A percentile compares a stretch with the other conserved stretches of the same genome.
These are phyloP conservation scores for Drosophila kohkoa DNA, from an alignment of 1,140 invertebrate genomes.

Conservation along the genomic window DNA sequence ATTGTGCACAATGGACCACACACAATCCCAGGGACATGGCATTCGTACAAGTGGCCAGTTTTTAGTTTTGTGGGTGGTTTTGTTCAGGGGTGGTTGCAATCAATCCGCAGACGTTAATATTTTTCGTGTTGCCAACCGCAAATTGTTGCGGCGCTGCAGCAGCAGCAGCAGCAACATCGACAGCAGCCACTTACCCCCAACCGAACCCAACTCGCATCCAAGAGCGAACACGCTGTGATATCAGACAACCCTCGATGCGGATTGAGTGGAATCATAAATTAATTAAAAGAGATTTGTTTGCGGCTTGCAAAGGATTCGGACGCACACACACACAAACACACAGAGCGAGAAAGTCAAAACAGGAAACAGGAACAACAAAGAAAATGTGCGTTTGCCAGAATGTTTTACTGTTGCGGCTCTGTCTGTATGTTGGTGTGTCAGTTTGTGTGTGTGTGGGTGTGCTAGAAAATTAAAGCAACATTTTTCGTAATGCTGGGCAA, in stretches of 20 bases:
- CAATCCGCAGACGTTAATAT: conserved; percentile 84
- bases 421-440: background rate
- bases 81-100: conserved; percentile 57
- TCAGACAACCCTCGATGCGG: conserved; percentile 77
- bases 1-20: conserved; percentile 41
- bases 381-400: conserved; percentile 66
- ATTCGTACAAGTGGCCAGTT: conserved; percentile 72
- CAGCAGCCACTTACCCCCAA: conserved; percentile 49
- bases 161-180: conserved; percentile 18
- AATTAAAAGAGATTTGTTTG: conserved; percentile 84
- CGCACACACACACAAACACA: conserved; percentile 36
- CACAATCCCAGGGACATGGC: conserved; percentile 35
- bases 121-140: conserved; percentile 82
- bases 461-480: conserved; percentile 80
- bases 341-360: conserved; percentile 51
- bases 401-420: conserved; percentile 24
- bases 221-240: conserved; percentile 27
- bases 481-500: conserved; percentile 80
- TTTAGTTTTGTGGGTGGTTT: conserved; percentile 43
- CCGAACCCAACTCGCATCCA: background rate
- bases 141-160: conserved; percentile 74
- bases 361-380: conserved; percentile 63
- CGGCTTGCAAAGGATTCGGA: conserved; percentile 81
- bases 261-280: conserved; percentile 84
- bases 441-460: conserved; percentile 31